Conservation (phyloP, 2,888 invertebrate genomes). For the Conops quadrifasciatus region DNA sequence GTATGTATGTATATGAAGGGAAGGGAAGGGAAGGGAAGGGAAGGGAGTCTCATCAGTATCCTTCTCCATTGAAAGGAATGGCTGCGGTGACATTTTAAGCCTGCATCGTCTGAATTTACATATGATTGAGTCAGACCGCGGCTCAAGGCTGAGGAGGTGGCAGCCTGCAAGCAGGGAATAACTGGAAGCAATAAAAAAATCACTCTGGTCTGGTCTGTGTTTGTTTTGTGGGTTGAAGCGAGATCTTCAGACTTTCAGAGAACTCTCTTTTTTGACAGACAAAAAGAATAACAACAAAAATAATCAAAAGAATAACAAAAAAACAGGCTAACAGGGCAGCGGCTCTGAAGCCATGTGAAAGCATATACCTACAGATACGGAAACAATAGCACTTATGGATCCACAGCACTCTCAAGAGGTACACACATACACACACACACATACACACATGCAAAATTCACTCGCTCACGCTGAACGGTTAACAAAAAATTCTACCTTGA, state of each 20-base stretch:
- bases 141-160: too few species aligned
- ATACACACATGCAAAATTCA: neutral
- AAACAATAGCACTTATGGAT: neutral
- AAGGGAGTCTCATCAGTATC: too few species aligned
- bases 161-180: neutral
- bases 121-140: neutral
- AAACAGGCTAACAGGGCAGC: neutral
- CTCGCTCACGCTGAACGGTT: neutral
- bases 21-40: too few species aligned
- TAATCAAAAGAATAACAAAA: neutral
- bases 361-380: neutral
- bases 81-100: too few species aligned
- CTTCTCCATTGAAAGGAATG: too few species aligned
- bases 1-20: too few species aligned
- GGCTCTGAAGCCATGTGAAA: too few species aligned
- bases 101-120: too few species aligned
- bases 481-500: conserved; percentile 4
- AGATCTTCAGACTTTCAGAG: conserved; percentile 16
- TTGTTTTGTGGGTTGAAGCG: neutral
- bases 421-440: neutral
- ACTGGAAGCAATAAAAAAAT: neutral
- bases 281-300: neutral
- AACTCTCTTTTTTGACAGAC: conserved; percentile 5
- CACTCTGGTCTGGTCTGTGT: neutral
- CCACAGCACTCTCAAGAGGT: neutral